Evolutionary conservation across 2,888 invertebrate species (phyloP), one percentile per base, ranked within the genome.

Genomic region (Portevinia maculata): DNA sequence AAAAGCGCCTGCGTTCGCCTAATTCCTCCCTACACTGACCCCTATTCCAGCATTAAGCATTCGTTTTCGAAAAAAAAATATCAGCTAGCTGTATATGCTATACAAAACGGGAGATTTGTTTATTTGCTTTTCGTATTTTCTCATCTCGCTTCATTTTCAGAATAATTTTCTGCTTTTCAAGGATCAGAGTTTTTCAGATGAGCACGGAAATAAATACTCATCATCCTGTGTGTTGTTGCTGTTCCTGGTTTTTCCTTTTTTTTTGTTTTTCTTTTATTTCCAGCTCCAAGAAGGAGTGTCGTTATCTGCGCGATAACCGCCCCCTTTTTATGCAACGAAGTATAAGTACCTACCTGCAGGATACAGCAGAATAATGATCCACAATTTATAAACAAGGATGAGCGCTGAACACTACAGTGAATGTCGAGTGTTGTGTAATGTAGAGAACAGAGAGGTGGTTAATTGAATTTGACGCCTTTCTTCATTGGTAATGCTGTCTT

Each of bases 301-400:
- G 85, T 86, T 86, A 86, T 86, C 86, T 86, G 86, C 86, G 86
- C 86, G 86, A 86, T 86, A 86, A 86, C 84, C 86, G 86, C 86
- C 86, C 85, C 83, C 86, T 85, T 84, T 75, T 65, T 71, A 67
- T 52, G 60, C 65, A 79, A 74, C 70, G 75, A 71, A 78, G 52
- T 78, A 60, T 75, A 79, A 74, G 74, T 55, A 74, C 44, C 21
- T 44, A 17, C n/a, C n/a, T n/a, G n/a, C n/a, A n/a, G n/a, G n/a
- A n/a, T n/a, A n/a, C 32, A 62, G 24, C 55, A 52, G 37, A 59
- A 75, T 44, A 44, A 79, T 64, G 64, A 79, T 74, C 84, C 64
- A 34, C 59, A 67, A 71, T 55, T 64, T 39, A 64, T 57, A 44
- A 69, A 62, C 39, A 81, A 81, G 70, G 69, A 75, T 70, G 64